Evolutionary conservation across 2,888 invertebrate species (phyloP), one percentile per base, ranked within the genome.

Genomic region (Drosophila seclusa): DNA sequence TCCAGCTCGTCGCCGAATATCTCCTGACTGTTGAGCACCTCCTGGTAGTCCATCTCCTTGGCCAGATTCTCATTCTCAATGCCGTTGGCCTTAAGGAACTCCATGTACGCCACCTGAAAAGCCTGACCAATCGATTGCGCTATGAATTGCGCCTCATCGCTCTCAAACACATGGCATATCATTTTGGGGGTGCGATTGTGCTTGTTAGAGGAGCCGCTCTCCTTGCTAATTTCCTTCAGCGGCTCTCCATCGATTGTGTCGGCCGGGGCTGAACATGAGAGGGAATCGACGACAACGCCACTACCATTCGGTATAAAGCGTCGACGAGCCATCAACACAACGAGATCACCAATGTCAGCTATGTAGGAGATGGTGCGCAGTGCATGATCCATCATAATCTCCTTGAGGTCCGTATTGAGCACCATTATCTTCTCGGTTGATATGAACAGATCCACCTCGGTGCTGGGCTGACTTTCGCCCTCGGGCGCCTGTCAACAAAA

Each of bases 381-480:
- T 1, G 99, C 98, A 94, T 99, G 99, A 93, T 99, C 99, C 99
- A 99, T 99, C 98, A 99, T 99, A 73, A 99, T 99, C 94, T 99
- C 99, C 94, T 99, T 99, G 61, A 99, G 94, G 93, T 99, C 99
- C 3, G 99, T 99, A 92, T 99, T 99, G 73, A 99, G 95, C 66
- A 99, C 99, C 99, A 99, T 99, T 81, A 99, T 99, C 94, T 99
- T 99, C 93, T 99, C 99, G 16, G 99, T 99, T 42, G 99, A 99
- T 91, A 99, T 99, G 94, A 99, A 99, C 36, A 99, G 94, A 93
- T 99, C 99, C 52, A 99, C 99, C 94, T 99, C 99, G 18, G 99
- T 99, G 91, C 98, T 98, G 16, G 99, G 99, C 92, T 99, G 99
- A 81, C 96, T 97, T 93, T 99, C 99, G 55, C 99, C 99, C 93